Percentiles rank a stretch among this genome's conserved stretches.
These are phyloP conservation scores for Lycia hirtaria DNA, from an alignment of 2,888 invertebrate genomes.

Conservation along the genomic window DNA sequence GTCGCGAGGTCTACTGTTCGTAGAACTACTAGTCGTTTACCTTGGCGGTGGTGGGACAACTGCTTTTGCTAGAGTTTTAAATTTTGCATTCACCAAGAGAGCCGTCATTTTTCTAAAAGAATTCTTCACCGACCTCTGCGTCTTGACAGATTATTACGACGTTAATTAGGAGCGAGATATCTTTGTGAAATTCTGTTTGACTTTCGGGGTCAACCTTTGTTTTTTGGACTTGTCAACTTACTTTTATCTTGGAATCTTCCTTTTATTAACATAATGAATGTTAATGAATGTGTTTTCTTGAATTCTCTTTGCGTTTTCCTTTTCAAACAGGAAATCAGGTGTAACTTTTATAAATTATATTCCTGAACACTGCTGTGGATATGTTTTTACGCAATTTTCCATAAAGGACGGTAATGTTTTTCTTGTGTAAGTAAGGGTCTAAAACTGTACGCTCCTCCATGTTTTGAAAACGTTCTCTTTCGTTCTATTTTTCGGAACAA, in stretches of 20 bases:
- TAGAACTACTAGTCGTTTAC: too few relatives aligned
- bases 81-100: slow-evolving; percentile 24
- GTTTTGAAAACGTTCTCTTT: too few relatives aligned
- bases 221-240: slow-evolving; percentile 7
- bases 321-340: too few relatives aligned
- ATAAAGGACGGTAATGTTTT: too few relatives aligned
- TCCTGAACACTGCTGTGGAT: too few relatives aligned
- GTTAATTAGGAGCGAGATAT: slow-evolving; percentile 15
- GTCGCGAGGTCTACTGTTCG: too few relatives aligned
- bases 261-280: slow-evolving; percentile 3
- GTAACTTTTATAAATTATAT: too few relatives aligned
- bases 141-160: slow-evolving; percentile 23
- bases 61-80: slow-evolving; percentile 32
- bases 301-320: neutral
- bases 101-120: slow-evolving; percentile 26
- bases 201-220: slow-evolving; percentile 10
- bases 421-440: too few relatives aligned
- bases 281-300: neutral
- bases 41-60: too few relatives aligned
- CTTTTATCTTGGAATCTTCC: neutral
- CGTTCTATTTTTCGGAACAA: too few relatives aligned
- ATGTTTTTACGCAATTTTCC: too few relatives aligned
- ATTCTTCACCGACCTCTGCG: slow-evolving; percentile 20
- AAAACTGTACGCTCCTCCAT: too few relatives aligned
- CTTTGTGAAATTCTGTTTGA: slow-evolving; percentile 16